Evolutionary conservation across 2,113 vertebrate genomes (phyloP).

Genomic region (Prochilodus magdalenae): DNA sequence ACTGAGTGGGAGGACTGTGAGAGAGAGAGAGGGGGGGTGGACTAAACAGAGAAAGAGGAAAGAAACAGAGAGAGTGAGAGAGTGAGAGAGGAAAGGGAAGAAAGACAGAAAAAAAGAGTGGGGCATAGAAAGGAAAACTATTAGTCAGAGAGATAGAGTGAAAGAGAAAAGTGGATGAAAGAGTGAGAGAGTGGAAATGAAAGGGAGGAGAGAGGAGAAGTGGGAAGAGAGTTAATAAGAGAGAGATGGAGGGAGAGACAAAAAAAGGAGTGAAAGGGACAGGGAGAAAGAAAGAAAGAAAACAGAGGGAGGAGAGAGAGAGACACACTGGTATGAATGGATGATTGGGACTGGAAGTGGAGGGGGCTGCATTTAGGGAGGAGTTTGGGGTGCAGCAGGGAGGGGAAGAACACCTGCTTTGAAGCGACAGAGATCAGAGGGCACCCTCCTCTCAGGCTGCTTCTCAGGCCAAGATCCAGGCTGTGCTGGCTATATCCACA

Average conservation of each 20-base stretch:
- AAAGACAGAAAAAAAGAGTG: too few species aligned
- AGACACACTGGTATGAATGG: not conserved
- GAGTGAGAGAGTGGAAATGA: too few species aligned
- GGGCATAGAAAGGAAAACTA: too few species aligned
- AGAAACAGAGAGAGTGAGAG: too few species aligned
- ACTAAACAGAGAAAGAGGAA: not conserved
- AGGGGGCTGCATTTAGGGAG: conserved; percentile 45
- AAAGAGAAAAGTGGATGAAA: too few species aligned
- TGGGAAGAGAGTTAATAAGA: too few species aligned
- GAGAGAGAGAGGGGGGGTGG: not conserved
- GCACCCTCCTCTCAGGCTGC: conserved; percentile 51
- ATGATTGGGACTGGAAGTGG: conserved; percentile 53
- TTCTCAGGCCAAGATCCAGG: conserved; percentile 54
- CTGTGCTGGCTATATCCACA: conserved; percentile 54
- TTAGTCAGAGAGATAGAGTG: too few species aligned
- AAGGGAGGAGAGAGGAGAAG: too few species aligned
- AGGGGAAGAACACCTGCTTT: conserved; percentile 57
- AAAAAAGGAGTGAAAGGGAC: not conserved
- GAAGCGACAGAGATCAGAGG: conserved; percentile 61
- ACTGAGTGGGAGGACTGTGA: conserved; percentile 23
- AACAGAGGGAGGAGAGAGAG: not conserved
- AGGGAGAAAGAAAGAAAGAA: not conserved
- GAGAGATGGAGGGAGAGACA: too few species aligned
- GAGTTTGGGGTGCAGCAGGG: conserved; percentile 8
- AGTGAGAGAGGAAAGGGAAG: too few species aligned